Conservation (phyloP, 2,888 invertebrate genomes). For the Tortrix viridana region DNA sequence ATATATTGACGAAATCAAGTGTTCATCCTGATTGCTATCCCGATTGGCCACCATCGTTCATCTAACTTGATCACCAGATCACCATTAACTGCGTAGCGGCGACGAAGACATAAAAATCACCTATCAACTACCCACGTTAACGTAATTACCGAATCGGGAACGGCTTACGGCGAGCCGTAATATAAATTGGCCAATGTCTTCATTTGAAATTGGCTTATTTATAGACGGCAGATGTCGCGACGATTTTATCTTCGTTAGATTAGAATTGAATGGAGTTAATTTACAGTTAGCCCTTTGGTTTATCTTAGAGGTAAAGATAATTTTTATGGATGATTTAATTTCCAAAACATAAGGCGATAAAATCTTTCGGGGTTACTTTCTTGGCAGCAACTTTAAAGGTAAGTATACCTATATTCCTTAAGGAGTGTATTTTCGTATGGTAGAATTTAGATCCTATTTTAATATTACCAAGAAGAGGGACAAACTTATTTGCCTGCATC, state of each 20-base stretch:
- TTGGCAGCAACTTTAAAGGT: too few species aligned
- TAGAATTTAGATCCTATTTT: too few species aligned
- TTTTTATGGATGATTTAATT: too few species aligned
- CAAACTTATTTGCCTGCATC: too few species aligned
- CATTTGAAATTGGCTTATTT: constrained; percentile 24
- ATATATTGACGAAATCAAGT: too few species aligned
- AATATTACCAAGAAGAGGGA: too few species aligned
- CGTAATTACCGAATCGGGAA: constrained; percentile 26
- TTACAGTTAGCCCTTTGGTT: too few species aligned
- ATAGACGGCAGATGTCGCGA: constrained; percentile 6
- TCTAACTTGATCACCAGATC: background rate
- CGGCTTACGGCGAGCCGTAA: constrained; percentile 25
- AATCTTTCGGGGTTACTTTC: too few species aligned
- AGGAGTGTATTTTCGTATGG: too few species aligned
- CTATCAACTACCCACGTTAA: constrained; percentile 22
- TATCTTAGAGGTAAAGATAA: too few species aligned
- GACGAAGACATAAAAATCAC: constrained; percentile 37
- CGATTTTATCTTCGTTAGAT: constrained; percentile 18
- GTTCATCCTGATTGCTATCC: background rate
- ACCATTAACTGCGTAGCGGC: constrained; percentile 10
- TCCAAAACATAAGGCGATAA: too few species aligned
- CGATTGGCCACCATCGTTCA: background rate
- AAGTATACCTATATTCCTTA: too few species aligned
- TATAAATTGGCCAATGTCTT: constrained; percentile 33
- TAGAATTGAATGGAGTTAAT: constrained; percentile 4